Evolutionary conservation across 2,797 vertebrate genomes (phyloP).

Genomic region (Neostethus bicornis): DNA sequence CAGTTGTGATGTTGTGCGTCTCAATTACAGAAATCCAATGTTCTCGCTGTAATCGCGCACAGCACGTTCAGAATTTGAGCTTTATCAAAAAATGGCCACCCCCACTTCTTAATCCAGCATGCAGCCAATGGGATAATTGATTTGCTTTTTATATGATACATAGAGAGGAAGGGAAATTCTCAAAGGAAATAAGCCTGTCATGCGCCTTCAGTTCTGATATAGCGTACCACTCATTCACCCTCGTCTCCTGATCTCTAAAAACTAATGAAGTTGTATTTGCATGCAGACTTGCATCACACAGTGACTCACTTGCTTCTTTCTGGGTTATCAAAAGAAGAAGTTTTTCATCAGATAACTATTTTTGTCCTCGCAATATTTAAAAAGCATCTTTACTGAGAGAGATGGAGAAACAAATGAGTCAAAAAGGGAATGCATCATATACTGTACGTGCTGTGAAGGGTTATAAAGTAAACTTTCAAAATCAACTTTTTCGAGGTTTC

Average conservation of each 20-base stretch:
- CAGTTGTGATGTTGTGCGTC: constrained; percentile 69
- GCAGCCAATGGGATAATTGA: constrained; percentile 67
- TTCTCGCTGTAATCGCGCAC: constrained; percentile 50
- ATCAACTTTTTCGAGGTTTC: too few relatives aligned
- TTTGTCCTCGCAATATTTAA: constrained; percentile 23
- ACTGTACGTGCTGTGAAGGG: neutral
- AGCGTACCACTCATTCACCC: constrained; percentile 53
- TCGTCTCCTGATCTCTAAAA: constrained; percentile 57
- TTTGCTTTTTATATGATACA: constrained; percentile 67
- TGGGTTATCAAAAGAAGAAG: constrained; percentile 30
- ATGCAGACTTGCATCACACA: constrained; percentile 38
- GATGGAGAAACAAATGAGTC: constrained; percentile 7
- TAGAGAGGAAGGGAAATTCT: constrained; percentile 55
- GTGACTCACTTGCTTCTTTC: constrained; percentile 31
- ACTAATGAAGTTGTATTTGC: constrained; percentile 70
- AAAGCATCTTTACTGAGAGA: neutral
- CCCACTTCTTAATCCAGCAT: constrained; percentile 51
- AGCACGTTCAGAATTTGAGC: constrained; percentile 40
- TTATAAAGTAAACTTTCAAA: neutral
- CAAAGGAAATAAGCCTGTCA: constrained; percentile 67
- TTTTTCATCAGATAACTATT: constrained; percentile 36
- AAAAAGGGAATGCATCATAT: constrained; percentile 8
- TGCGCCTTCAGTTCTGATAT: constrained; percentile 53
- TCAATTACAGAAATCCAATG: constrained; percentile 72
- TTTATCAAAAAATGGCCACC: constrained; percentile 59